A percentile compares a stretch with the other conserved stretches of the same genome.
Conservation (phyloP, 2,113 vertebrate genomes). For the Tragelaphus scriptus region DNA sequence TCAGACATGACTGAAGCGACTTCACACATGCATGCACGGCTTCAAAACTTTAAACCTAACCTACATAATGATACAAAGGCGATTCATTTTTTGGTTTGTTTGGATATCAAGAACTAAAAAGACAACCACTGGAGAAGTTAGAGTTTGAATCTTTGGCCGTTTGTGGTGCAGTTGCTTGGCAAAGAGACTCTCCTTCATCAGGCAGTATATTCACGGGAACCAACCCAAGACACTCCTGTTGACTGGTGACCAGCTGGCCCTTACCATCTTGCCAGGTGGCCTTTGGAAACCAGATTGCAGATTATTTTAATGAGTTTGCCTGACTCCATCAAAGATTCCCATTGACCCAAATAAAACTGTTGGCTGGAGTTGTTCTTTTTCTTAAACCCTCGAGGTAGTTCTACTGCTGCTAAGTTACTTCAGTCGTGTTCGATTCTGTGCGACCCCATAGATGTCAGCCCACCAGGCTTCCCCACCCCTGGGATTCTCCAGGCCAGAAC, state of each 20-base stretch:
- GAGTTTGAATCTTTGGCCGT: neutral
- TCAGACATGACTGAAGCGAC: neutral
- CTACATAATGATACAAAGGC: neutral
- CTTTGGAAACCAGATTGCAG: neutral
- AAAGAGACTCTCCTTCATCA: neutral
- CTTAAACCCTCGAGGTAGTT: neutral
- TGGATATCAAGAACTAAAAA: neutral
- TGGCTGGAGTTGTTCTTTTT: neutral
- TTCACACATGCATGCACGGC: neutral
- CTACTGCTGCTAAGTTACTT: no score
- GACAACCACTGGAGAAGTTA: neutral
- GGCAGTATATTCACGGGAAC: neutral
- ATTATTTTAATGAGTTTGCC: neutral
- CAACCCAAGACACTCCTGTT: neutral
- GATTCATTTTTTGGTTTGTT: neutral
- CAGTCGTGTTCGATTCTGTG: no score
- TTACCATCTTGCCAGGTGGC: neutral
- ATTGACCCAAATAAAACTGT: neutral
- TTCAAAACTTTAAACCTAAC: neutral
- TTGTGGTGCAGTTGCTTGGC: neutral
- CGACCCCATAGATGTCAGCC: no score
- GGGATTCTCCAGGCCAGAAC: no score
- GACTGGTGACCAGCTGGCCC: neutral
- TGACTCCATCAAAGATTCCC: neutral
- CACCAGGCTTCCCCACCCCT: no score